A percentile compares a stretch with the other conserved stretches of the same genome.
Evolutionary conservation across 1,140 invertebrate genomes (phyloP).

Genomic region (Popillia japonica): DNA sequence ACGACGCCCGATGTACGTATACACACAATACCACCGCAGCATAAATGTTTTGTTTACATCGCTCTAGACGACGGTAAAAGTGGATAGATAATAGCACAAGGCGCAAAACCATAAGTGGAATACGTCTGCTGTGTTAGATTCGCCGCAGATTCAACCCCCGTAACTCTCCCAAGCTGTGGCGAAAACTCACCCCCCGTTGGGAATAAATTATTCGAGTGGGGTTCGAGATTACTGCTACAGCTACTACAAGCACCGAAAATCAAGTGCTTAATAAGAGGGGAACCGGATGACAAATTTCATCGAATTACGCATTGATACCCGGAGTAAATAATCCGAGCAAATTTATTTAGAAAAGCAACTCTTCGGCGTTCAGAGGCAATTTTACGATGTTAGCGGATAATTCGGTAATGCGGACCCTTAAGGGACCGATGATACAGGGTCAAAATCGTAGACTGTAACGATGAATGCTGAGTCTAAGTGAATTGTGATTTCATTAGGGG

Average conservation of each 20-base stretch:
- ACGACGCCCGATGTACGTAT: not conserved
- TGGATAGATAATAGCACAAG: not conserved
- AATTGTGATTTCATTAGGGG: slow-evolving; percentile 15
- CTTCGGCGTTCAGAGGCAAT: not conserved
- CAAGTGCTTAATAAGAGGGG: slow-evolving; percentile 52
- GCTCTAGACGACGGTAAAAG: not conserved
- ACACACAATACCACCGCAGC: not conserved
- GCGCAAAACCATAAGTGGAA: slow-evolving; percentile 25
- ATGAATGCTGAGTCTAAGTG: slow-evolving; percentile 8
- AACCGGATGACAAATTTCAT: slow-evolving; percentile 56
- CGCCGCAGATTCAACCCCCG: not conserved
- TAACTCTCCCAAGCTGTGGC: not conserved
- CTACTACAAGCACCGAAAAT: slow-evolving; percentile 54
- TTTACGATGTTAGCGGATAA: slow-evolving; percentile 37
- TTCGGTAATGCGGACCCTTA: slow-evolving; percentile 31
- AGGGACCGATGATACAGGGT: not conserved
- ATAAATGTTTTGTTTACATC: slow-evolving; percentile 28
- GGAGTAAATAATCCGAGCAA: slow-evolving; percentile 48
- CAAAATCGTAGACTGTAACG: not conserved
- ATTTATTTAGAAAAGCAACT: slow-evolving; percentile 44
- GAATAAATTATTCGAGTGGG: slow-evolving; percentile 50
- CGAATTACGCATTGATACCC: slow-evolving; percentile 53
- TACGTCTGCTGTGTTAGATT: not conserved
- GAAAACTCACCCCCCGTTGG: slow-evolving; percentile 20
- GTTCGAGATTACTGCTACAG: slow-evolving; percentile 26